A percentile compares a stretch with the other conserved stretches of the same genome.
Conservation (phyloP, 2,888 invertebrate species). For the Idaea aversata region DNA sequence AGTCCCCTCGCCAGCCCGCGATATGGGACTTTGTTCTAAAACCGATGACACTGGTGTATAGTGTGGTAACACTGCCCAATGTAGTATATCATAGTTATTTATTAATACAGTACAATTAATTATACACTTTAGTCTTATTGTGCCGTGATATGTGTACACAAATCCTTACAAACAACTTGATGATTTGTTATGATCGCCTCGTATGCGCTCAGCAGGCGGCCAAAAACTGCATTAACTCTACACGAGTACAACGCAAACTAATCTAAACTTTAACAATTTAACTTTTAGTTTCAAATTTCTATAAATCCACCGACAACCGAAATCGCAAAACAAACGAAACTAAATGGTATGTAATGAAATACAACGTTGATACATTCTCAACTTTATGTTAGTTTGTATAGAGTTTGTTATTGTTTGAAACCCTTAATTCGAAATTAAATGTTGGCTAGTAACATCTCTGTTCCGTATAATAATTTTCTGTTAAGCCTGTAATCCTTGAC, state of each 20-base stretch:
- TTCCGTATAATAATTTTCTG: conserved; percentile 65
- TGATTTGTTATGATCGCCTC: conserved; percentile 76
- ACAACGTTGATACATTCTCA: conserved; percentile 26
- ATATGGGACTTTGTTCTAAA: too few species aligned
- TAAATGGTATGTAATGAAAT: conserved; percentile 65
- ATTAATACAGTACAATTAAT: too few species aligned
- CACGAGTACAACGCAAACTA: conserved; percentile 32
- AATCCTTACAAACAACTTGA: conserved; percentile 49
- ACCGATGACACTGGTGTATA: too few species aligned
- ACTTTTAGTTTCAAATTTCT: conserved; percentile 34
- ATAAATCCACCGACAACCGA: conserved; percentile 33
- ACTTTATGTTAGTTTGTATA: conserved; percentile 26
- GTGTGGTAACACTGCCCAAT: too few species aligned
- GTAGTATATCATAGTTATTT: too few species aligned
- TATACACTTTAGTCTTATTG: conserved; percentile 8
- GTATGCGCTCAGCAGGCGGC: conserved; percentile 66
- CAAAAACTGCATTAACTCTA: conserved; percentile 62
- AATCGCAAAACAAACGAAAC: conserved; percentile 73
- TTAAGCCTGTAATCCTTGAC: too few species aligned
- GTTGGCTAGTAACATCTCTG: conserved; percentile 59
- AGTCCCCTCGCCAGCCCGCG: too few species aligned
- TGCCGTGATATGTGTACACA: conserved; percentile 31
- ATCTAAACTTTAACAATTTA: conserved; percentile 40
- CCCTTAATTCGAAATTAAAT: conserved; percentile 49
- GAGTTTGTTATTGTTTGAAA: conserved; percentile 34